Evolutionary conservation across 2,888 invertebrate genomes (phyloP), one percentile per base, ranked within the genome.

Genomic region (Hirtodrosophila trivittata): DNA sequence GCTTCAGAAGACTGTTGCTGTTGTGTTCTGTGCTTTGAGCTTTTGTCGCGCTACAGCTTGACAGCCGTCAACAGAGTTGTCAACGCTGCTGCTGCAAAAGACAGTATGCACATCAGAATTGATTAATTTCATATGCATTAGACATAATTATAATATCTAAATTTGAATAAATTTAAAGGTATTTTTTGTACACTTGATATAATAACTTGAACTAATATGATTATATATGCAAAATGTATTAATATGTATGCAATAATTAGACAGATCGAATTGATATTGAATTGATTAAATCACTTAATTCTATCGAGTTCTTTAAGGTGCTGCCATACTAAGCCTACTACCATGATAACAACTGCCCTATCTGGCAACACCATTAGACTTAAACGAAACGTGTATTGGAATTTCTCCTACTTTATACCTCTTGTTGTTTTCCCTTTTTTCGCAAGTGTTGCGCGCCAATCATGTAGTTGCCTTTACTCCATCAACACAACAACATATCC

Each of bases 31-130:
- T 55, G 50, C 46, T 49, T 57, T 46, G 45, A 62, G 66, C 71
- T 70, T 70, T 71, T 70, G 66, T 70, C 66, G 71, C 71, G 39
- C 66, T 52, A 67, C 67, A 62, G n/a, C 66, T 52, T 56, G 47
- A 30, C 41, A 47, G 25, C 12, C 45, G 13, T 32, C 35, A 49
- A 46, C 45, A 66, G 71, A 42, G 66, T 55, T 71, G 71, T 63
- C 70, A 43, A 33, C 30, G 8, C 52, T 25, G 41, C 33, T 26
- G 14, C 1, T 9, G 7, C 12, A 42, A 30, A 25, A 14, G 18
- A 26, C 12, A 26, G 14, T 3, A 30, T 8, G 5, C 9, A 30
- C 4, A n/a, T 8, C 30, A 30, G 30, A 1, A n/a, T 30, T 30
- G 9, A n/a, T n/a, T 1, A 30, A n/a, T 30, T 25, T 25, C 3